A percentile compares a stretch with the other conserved stretches of the same genome.
phyloP scores from a whole-genome alignment of 1,140 invertebrate genomes.

The Nymphalis io region DNA sequence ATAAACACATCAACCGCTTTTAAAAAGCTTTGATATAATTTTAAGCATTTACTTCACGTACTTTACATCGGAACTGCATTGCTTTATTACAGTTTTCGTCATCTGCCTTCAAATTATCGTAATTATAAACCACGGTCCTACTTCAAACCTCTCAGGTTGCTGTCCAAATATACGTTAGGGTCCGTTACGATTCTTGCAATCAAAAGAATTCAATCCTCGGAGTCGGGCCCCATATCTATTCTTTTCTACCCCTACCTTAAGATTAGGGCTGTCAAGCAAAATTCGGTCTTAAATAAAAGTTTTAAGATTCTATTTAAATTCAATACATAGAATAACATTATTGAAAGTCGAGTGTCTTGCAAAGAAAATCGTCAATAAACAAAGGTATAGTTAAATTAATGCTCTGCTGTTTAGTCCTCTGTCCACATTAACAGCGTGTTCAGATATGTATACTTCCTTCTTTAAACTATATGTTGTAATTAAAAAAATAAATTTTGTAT shows the following conservation, averaged over 20 bases:
- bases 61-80: background rate
- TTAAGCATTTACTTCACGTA: conserved; percentile 4
- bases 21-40: conserved; percentile 1
- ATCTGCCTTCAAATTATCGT: conserved; percentile 78
- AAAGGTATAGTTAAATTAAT: conserved; percentile 77
- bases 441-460: conserved; percentile 9
- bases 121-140: conserved; percentile 75
- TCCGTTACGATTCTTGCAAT: conserved; percentile 73
- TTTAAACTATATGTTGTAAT: background rate
- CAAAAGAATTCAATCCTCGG: conserved; percentile 73
- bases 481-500: conserved; percentile 5
- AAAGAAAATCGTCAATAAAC: conserved; percentile 79
- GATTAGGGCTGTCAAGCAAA: conserved; percentile 28
- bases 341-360: conserved; percentile 70
- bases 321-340: conserved; percentile 33
- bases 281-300: conserved; percentile 20
- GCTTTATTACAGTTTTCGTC: conserved; percentile 55
- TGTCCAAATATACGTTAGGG: conserved; percentile 80
- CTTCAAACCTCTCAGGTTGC: conserved; percentile 76
- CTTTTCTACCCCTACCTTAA: conserved; percentile 67
- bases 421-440: conserved; percentile 52
- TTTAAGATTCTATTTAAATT: conserved; percentile 35
- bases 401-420: conserved; percentile 57
- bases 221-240: conserved; percentile 78
- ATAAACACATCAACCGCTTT: background rate